These are phyloP conservation scores for Fragum sueziense DNA, from an alignment of 2,888 invertebrate species.

Conservation along the genomic window DNA sequence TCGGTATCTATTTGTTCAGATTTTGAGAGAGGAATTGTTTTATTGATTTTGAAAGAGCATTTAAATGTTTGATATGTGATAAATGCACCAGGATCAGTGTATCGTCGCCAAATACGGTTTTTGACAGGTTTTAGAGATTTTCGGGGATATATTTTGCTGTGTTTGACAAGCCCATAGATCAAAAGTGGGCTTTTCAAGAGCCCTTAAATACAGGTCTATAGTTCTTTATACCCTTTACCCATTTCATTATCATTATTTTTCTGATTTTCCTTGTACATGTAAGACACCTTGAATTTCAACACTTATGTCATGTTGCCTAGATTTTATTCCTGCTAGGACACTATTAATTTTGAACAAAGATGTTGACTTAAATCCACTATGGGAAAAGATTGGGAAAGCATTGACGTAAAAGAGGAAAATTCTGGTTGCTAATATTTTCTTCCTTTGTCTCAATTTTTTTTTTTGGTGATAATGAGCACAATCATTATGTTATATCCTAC, in stretches of 20 bases:
- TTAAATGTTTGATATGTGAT: slow-evolving; percentile 16
- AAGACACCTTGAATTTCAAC: no score
- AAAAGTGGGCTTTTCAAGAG: neutral
- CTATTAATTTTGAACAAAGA: no score
- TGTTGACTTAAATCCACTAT: no score
- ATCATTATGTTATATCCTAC: no score
- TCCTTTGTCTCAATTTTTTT: no score
- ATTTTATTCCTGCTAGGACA: no score
- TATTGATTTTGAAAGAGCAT: slow-evolving; percentile 33
- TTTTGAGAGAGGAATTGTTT: slow-evolving; percentile 41
- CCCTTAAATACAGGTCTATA: neutral
- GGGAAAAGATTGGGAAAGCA: no score
- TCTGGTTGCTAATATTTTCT: no score
- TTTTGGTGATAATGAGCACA: no score
- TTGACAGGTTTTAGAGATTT: slow-evolving; percentile 17
- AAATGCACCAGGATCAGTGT: slow-evolving; percentile 13
- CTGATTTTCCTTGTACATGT: no score
- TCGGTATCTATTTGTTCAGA: slow-evolving; percentile 39
- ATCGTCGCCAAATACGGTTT: slow-evolving; percentile 13
- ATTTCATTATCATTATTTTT: neutral
- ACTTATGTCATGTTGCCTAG: no score
- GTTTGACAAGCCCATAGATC: slow-evolving; percentile 11
- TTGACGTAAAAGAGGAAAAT: neutral
- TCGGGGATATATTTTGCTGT: neutral
- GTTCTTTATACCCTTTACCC: neutral